Conservation (phyloP, 2,113 vertebrate species). For the Rhabdornis inornatus region DNA sequence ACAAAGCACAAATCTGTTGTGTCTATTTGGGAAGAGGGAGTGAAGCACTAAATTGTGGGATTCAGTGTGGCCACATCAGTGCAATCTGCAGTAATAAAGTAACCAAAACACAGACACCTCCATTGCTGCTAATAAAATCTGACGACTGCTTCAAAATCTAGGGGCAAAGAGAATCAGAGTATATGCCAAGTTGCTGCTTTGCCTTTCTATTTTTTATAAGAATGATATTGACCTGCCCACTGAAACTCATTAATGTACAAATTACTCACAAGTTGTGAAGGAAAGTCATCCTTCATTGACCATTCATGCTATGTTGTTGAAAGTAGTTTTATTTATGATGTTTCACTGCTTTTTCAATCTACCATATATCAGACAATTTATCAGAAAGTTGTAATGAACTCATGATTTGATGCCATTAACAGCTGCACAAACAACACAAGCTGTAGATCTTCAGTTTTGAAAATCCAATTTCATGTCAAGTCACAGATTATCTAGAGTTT, state of each 20-base stretch:
- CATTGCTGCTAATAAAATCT: not conserved
- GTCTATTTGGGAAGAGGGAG: not conserved
- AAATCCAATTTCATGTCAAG: not conserved
- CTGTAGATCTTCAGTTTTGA: not conserved
- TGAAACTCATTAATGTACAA: not conserved
- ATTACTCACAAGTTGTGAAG: not conserved
- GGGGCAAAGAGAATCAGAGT: not conserved
- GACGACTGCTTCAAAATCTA: not conserved
- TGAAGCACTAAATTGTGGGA: not conserved
- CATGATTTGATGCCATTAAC: not conserved
- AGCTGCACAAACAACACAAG: not conserved
- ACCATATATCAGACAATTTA: not conserved
- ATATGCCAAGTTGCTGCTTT: not conserved
- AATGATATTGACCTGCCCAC: not conserved
- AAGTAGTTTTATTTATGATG: constrained; percentile 12
- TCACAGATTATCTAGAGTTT: not conserved
- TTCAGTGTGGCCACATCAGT: not conserved
- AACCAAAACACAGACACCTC: not conserved
- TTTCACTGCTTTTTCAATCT: not conserved
- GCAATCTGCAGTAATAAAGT: not conserved
- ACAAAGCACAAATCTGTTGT: not conserved
- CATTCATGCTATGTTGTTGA: not conserved
- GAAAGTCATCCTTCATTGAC: not conserved
- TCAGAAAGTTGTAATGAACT: not conserved
- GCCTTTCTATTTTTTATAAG: not conserved